Evolutionary conservation across 1,140 invertebrate genomes (phyloP).

Genomic region (Leptestheria dahalacensis): DNA sequence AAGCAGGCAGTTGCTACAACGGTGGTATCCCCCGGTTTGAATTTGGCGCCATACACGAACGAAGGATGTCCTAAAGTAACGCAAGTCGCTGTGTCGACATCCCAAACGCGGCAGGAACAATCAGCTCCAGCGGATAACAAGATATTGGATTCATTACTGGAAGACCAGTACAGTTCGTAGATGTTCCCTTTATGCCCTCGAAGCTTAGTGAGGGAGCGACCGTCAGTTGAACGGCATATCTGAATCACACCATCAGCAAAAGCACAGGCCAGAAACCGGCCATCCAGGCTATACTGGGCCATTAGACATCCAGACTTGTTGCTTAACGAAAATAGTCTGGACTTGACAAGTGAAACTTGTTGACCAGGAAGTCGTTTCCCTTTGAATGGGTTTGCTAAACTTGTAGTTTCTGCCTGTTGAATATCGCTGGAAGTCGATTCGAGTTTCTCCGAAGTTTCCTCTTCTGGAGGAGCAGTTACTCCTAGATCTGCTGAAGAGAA

Average conservation of each 20-base stretch:
- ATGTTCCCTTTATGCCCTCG: neutral
- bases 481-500: too few species aligned
- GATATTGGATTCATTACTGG: neutral
- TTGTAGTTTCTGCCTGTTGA: too few species aligned
- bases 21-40: neutral
- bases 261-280: neutral
- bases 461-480: too few species aligned
- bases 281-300: neutral
- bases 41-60: neutral
- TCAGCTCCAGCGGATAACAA: neutral
- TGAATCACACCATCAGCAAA: neutral
- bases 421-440: too few species aligned
- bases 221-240: neutral
- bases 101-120: neutral
- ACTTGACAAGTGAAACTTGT: neutral
- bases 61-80: neutral
- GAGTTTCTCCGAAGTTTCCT: too few species aligned
- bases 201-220: neutral
- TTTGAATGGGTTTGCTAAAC: neutral
- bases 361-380: neutral
- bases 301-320: neutral
- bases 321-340: neutral
- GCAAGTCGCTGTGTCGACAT: neutral
- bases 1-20: neutral
- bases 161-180: neutral